These are phyloP conservation scores for Aproaerema taeniolella DNA, from an alignment of 2,888 invertebrate species.

Conservation along the genomic window DNA sequence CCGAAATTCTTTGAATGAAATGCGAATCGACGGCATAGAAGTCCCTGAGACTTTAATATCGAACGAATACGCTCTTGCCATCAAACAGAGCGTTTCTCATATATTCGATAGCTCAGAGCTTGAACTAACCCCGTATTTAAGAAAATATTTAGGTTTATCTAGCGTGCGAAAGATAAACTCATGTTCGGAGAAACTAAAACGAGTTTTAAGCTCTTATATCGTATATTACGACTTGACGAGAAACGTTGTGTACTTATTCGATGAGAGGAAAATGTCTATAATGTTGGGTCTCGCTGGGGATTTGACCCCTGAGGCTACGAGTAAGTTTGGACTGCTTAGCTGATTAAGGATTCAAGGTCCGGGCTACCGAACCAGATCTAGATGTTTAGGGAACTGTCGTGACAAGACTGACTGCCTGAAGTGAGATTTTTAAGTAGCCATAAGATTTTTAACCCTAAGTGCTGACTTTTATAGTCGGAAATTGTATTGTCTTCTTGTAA, in stretches of 20 bases:
- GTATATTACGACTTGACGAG: constrained; percentile 78
- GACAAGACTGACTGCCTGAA: constrained; percentile 18
- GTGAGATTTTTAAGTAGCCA: neutral
- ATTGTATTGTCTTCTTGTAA: too few species aligned
- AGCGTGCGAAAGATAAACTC: constrained; percentile 38
- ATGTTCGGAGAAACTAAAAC: constrained; percentile 46
- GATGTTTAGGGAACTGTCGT: constrained; percentile 38
- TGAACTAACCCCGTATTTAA: constrained; percentile 54
- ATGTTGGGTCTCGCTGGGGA: constrained; percentile 31
- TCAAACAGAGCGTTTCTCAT: constrained; percentile 74
- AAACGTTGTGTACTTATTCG: constrained; percentile 38
- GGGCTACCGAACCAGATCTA: constrained; percentile 40
- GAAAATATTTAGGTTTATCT: constrained; percentile 69
- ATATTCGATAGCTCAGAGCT: constrained; percentile 77
- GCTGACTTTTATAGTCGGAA: neutral
- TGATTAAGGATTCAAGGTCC: constrained; percentile 39
- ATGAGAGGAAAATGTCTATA: constrained; percentile 39
- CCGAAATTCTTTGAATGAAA: constrained; percentile 34
- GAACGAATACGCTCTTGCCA: constrained; percentile 78
- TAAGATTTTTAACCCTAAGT: neutral
- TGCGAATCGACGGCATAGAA: constrained; percentile 51
- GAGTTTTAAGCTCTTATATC: constrained; percentile 71
- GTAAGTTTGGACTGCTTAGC: constrained; percentile 38
- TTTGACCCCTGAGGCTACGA: constrained; percentile 35
- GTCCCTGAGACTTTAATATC: constrained; percentile 70